phyloP scores from a whole-genome alignment of 92 coral and sea anemone species.

The Desmophyllum pertusum region DNA sequence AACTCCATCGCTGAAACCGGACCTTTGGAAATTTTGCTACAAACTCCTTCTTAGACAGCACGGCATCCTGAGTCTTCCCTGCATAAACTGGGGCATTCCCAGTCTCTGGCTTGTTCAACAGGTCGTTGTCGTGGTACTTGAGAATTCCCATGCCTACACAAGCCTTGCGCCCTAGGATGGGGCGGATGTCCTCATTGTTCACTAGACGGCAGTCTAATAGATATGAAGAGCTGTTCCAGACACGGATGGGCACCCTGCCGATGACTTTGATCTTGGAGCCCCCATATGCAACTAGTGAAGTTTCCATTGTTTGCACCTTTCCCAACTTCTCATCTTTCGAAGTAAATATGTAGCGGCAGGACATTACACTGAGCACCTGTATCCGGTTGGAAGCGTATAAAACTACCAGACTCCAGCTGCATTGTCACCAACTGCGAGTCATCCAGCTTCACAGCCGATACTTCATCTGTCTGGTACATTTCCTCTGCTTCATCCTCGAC shows the following conservation, averaged over 20 bases:
- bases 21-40: constrained; percentile 37
- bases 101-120: constrained; percentile 47
- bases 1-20: constrained; percentile 34
- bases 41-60: constrained; percentile 40
- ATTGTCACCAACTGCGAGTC: too few relatives aligned
- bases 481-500: background rate
- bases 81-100: constrained; percentile 45
- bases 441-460: too few relatives aligned
- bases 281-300: constrained; percentile 66
- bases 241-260: constrained; percentile 50
- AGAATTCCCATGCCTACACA: constrained; percentile 74
- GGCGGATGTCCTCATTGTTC: constrained; percentile 66
- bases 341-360: constrained; percentile 8
- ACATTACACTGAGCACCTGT: constrained; percentile 14
- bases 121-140: constrained; percentile 71
- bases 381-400: background rate
- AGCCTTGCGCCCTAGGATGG: constrained; percentile 72
- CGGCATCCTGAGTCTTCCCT: constrained; percentile 42
- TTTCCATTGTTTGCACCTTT: constrained; percentile 54
- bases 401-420: background rate
- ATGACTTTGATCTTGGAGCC: constrained; percentile 68
- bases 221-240: constrained; percentile 46
- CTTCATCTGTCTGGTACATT: too few relatives aligned
- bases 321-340: constrained; percentile 34
- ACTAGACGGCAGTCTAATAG: constrained; percentile 57